Base-by-base conservation (phyloP, 2,113 vertebrate genomes). In the Pedionomus torquatus region DNA sequence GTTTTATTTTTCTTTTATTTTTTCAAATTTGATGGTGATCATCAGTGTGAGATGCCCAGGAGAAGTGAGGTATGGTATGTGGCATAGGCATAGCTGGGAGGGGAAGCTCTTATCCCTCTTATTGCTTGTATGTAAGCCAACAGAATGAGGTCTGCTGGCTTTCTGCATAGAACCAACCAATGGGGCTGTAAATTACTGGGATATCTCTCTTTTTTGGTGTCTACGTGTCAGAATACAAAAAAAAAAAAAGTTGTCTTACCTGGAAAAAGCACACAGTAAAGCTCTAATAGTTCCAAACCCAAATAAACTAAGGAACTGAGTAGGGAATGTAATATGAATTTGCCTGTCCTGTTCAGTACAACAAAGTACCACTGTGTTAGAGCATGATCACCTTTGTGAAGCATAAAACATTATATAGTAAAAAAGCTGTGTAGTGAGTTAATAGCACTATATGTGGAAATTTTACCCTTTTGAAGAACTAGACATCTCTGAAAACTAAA, bases 391-490 rank as follows among this genome's bases (percentile, higher is more conserved):
- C 49, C 41, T 92, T 63, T n/a, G n/a, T n/a, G n/a, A n/a, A n/a
- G n/a, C n/a, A n/a, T n/a, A n/a, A n/a, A n/a, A n/a, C n/a, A n/a
- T n/a, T n/a, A n/a, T n/a, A n/a, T n/a, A n/a, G n/a, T n/a, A n/a
- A n/a, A n/a, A n/a, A n/a, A 92, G 57, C 66, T 66, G 33, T 93
- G 75, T 43, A 44, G 65, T 87, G 95, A 92, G 51, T 90, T 77
- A 84, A 6, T 74, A 92, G 57, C 58, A 48, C 58, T 61, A 7
- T 48, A 28, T 89, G 30, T 93, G 39, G 89, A 95, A 96, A 89
- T 43, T 31, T 51, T 31, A 3, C 85, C 94, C 76, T 95, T 86
- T 43, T 80, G 26, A 87, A 90, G 87, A 90, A 20, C 4, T 74
- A 75, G 86, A 55, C 19, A 9, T 78, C 37, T 86, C 68, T 93